These are phyloP conservation scores for Scaptomyza caliginosa DNA, from an alignment of 2,888 invertebrate species.

Conservation along the genomic window DNA sequence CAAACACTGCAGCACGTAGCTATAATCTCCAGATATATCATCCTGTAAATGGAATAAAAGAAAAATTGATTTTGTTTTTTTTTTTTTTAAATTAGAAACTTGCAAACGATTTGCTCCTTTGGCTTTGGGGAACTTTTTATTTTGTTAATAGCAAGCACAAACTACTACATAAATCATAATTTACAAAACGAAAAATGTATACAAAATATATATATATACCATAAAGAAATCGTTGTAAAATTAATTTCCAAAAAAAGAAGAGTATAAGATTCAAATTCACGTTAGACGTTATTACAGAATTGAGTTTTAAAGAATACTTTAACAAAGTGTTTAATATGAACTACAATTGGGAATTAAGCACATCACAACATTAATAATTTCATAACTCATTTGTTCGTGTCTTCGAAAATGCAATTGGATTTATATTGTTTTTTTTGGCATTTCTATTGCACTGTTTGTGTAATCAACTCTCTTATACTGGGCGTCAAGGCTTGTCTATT, in stretches of 20 bases:
- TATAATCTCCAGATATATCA: slow-evolving; percentile 89
- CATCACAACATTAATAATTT: slow-evolving; percentile 52
- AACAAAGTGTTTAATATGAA: slow-evolving; percentile 2
- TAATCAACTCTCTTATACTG: slow-evolving; percentile 16
- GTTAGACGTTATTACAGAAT: slow-evolving; percentile 48
- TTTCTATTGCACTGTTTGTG: slow-evolving; percentile 60
- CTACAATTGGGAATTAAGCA: slow-evolving; percentile 32
- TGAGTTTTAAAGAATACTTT: slow-evolving; percentile 32
- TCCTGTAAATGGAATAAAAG: slow-evolving; percentile 84
- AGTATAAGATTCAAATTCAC: slow-evolving; percentile 12
- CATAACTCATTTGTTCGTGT: slow-evolving; percentile 28
- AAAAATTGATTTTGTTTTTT: slow-evolving; percentile 37
- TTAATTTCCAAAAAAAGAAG: slow-evolving; percentile 19
- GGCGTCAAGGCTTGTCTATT: not conserved
- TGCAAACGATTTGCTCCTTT: slow-evolving; percentile 13
- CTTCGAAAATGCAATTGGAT: slow-evolving; percentile 46
- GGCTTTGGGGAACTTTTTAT: slow-evolving; percentile 48
- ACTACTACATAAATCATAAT: slow-evolving; percentile 44
- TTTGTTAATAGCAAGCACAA: slow-evolving; percentile 68
- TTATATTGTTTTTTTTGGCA: slow-evolving; percentile 38
- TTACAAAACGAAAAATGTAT: slow-evolving; percentile 63
- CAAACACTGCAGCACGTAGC: slow-evolving; percentile 86
- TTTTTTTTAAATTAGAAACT: slow-evolving; percentile 22
- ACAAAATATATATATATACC: slow-evolving; percentile 62
- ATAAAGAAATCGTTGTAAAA: slow-evolving; percentile 36